phyloP scores from a whole-genome alignment of 1,140 invertebrate species.

The Helicoverpa armigera region DNA sequence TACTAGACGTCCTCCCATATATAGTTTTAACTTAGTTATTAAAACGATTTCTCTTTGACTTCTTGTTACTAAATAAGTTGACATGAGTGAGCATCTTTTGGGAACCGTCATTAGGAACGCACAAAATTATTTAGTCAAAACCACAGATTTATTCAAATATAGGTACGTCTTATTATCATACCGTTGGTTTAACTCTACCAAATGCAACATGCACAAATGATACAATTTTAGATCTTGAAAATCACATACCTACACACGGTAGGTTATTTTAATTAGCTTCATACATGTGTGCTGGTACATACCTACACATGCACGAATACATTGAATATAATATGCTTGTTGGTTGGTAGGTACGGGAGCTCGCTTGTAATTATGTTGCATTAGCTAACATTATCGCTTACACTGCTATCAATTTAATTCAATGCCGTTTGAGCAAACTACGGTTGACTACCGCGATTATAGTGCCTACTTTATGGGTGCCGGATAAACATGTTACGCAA shows the following conservation, averaged over 20 bases:
- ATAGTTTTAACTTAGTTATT: no score
- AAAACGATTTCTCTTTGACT: no score
- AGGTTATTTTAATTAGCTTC: conserved; percentile 61
- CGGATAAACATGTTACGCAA: conserved; percentile 29
- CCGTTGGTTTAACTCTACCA: no score
- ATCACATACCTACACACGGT: conserved; percentile 19
- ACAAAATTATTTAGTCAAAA: no score
- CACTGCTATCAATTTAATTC: conserved; percentile 75
- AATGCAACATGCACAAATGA: no score
- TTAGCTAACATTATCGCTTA: conserved; percentile 71
- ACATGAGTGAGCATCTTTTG: no score
- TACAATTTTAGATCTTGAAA: no score
- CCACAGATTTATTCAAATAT: no score
- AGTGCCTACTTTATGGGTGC: conserved; percentile 25
- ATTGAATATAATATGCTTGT: conserved; percentile 61
- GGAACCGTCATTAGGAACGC: no score
- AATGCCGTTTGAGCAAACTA: conserved; percentile 71
- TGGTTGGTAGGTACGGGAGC: conserved; percentile 52
- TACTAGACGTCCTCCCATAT: no score
- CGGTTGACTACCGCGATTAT: conserved; percentile 62
- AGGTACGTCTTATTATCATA: no score
- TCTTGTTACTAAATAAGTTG: no score
- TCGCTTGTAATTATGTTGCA: conserved; percentile 68
- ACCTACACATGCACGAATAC: conserved; percentile 73
- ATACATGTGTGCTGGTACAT: conserved; percentile 55